Conservation (phyloP, 2,797 vertebrate species). For the Peromyscus aztecus region DNA sequence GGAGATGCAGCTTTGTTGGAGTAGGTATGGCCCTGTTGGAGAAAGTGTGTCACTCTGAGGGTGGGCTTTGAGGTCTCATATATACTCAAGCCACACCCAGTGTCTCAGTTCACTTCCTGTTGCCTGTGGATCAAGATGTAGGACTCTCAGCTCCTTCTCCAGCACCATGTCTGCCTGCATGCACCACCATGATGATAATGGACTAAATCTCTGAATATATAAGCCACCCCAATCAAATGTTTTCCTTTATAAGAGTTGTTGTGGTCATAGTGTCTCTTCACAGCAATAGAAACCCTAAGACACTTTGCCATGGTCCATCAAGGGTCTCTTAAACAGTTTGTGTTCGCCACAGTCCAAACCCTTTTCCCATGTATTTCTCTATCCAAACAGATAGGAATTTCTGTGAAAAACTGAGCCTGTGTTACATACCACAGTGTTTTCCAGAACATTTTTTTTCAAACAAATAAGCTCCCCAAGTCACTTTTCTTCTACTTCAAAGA, state of each 20-base stretch:
- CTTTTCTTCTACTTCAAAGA: conserved; percentile 49
- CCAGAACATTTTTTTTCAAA: conserved; percentile 50
- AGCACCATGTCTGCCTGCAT: not conserved
- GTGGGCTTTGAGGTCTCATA: not conserved
- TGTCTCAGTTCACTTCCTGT: not conserved
- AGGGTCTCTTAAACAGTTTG: not conserved
- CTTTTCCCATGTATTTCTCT: not conserved
- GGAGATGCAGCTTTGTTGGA: not conserved
- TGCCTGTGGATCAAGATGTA: not conserved
- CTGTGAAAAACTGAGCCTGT: not conserved
- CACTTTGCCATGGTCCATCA: not conserved
- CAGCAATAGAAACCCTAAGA: not conserved
- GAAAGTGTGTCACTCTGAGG: not conserved
- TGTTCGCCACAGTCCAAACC: not conserved
- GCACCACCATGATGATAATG: not conserved
- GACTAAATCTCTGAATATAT: not conserved
- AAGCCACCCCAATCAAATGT: not conserved
- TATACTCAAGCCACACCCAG: not conserved
- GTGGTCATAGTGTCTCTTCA: not conserved
- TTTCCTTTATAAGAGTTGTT: not conserved
- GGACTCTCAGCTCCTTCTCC: not conserved
- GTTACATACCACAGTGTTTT: not conserved
- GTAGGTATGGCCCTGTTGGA: not conserved
- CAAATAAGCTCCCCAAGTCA: conserved; percentile 9
- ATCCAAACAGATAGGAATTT: not conserved